Evolutionary conservation across 2,797 vertebrate species (phyloP).

Genomic region (Falco cherrug): DNA sequence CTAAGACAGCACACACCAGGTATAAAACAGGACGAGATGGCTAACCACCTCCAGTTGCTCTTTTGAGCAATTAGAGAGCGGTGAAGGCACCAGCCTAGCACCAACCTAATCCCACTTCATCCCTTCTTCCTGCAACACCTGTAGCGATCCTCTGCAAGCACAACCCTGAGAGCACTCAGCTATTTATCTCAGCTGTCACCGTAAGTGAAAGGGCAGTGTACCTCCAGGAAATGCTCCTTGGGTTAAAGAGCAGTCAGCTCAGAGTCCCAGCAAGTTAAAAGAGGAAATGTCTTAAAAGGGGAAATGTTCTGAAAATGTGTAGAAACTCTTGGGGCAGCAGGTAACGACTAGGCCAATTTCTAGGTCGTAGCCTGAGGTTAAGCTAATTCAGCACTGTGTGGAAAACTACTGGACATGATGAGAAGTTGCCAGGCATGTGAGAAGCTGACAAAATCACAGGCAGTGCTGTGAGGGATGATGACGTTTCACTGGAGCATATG

Average conservation of each 20-base stretch:
- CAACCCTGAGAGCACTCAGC: not conserved
- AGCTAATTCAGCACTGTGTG: not conserved
- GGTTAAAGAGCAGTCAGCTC: not conserved
- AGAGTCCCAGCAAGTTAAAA: not conserved
- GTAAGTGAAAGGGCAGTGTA: not conserved
- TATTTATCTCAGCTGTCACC: not conserved
- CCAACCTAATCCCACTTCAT: no score
- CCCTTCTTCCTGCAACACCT: not conserved
- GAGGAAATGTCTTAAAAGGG: not conserved
- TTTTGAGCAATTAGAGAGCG: not conserved
- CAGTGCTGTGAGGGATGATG: not conserved
- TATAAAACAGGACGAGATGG: not conserved
- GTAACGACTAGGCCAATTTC: not conserved
- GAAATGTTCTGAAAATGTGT: not conserved
- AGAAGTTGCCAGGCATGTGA: not conserved
- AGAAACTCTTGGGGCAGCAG: not conserved
- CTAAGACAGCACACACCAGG: not conserved
- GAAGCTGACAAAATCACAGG: not conserved
- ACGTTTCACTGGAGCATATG: not conserved
- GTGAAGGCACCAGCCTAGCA: not conserved
- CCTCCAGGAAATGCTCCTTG: not conserved
- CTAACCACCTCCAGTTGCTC: not conserved
- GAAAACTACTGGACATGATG: rapidly evolving
- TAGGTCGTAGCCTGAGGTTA: not conserved
- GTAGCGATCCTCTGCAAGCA: not conserved